Conservation (phyloP, 2,888 invertebrate species). For the Cataglyphis cursor region DNA sequence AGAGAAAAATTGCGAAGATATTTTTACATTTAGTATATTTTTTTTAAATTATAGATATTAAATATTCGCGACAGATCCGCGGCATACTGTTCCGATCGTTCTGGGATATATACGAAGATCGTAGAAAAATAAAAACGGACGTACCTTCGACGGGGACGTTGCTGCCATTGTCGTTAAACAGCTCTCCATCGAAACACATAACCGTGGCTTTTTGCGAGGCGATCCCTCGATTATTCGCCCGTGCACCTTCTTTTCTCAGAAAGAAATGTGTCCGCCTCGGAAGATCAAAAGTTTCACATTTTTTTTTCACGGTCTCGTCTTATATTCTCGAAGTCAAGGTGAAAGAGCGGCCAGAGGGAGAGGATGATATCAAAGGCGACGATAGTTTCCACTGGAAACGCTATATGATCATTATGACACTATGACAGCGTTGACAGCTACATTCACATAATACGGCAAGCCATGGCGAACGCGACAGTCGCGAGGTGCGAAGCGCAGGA, state of each 20-base stretch:
- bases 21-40: not conserved
- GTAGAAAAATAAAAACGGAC: slow-evolving; percentile 76
- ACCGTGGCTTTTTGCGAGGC: slow-evolving; percentile 78
- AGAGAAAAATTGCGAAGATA: not conserved
- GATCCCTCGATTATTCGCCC: not conserved
- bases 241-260: not conserved
- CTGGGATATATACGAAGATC: not conserved
- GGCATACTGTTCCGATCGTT: not conserved
- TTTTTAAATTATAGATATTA: not conserved
- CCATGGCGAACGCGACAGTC: slow-evolving; percentile 5
- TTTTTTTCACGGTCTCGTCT: not conserved
- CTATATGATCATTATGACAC: no score
- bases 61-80: not conserved
- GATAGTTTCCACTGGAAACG: not conserved
- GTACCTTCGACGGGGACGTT: slow-evolving; percentile 92
- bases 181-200: slow-evolving; percentile 83
- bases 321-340: not conserved
- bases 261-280: not conserved
- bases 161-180: slow-evolving; percentile 90
- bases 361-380: not conserved
- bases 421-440: not conserved
- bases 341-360: no score
- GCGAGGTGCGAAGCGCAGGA: slow-evolving; percentile 22
- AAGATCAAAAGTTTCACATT: slow-evolving; percentile 7
- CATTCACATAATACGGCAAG: slow-evolving; percentile 7